Conservation (phyloP, 1,140 invertebrate genomes). For the Sycophila sp. region DNA sequence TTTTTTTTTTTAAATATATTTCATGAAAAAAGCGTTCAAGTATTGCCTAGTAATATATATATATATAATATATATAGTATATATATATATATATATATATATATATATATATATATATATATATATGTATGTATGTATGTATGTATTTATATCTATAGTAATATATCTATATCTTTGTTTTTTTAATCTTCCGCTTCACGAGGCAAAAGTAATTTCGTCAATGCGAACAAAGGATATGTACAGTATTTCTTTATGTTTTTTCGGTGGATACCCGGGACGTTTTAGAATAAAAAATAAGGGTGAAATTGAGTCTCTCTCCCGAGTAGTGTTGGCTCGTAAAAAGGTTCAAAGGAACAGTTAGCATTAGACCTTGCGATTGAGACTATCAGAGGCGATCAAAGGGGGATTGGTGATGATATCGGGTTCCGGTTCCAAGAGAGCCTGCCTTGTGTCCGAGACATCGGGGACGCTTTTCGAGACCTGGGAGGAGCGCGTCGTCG, state of each 20-base stretch:
- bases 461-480: slow-evolving; percentile 48
- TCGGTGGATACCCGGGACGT: not conserved
- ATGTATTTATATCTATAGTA: too few relatives aligned
- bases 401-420: slow-evolving; percentile 49
- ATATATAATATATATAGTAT: too few relatives aligned
- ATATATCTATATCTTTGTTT: too few relatives aligned
- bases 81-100: too few relatives aligned
- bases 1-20: not conserved
- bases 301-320: not conserved
- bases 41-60: slow-evolving; percentile 18
- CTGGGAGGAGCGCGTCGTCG: slow-evolving; percentile 49
- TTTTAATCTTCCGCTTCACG: not conserved
- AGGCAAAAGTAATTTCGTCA: not conserved
- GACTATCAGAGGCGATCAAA: slow-evolving; percentile 47
- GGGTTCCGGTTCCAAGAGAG: slow-evolving; percentile 43
- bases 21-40: not conserved
- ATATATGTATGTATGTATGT: too few relatives aligned
- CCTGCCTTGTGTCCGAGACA: slow-evolving; percentile 54
- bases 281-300: slow-evolving; percentile 22
- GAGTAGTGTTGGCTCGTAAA: not conserved
- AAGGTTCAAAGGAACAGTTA: slow-evolving; percentile 13
- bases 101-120: too few relatives aligned
- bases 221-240: slow-evolving; percentile 30
- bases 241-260: slow-evolving; percentile 8
- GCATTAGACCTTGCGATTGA: slow-evolving; percentile 56